Base-by-base conservation (phyloP, 2,797 vertebrate species). In the Gallinago solitaria region DNA sequence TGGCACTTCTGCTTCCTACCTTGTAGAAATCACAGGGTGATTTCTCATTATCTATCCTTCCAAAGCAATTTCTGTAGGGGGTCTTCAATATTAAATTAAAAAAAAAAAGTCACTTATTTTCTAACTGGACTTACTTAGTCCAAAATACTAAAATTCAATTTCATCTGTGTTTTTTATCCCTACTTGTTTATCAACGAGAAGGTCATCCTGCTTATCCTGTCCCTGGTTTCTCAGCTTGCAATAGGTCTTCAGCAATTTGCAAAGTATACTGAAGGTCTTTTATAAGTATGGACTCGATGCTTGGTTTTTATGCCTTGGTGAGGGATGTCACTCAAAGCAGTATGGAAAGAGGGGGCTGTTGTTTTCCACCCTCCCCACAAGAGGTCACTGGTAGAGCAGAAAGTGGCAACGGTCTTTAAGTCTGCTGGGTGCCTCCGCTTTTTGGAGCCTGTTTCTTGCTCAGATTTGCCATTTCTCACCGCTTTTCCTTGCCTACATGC, bases 381-480 rank as follows among this genome's bases (percentile, higher is more conserved):
- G 94, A 93, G 94, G 89, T 68, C 84, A 74, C 39, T 88, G 67
- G 43, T 47, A 24, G 51, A 91, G 80, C 76, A 78, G 76, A 78
- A 68, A 74, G 61, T 9, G 21, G 25, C 28, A 12, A 5, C 1
- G 28, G 21, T 25, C 28, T 54, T 23, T 4, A 13, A 32, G 25
- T 0, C 0, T 0, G 1, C 25, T 30, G 60, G 4, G 24, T 20
- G 17, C 24, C 18, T 37, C 23, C 11, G 1, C 15, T 33, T 50
- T 20, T 32, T 33, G 56, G 61, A 50, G 39, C 28, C 17, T 12
- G 19, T 23, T 15, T 48, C 16, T 16, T 82, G 20, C 61, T 69
- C 9, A 7, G 45, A 8, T 48, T 89, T 86, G 56, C 14, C 2
- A 4, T 53, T 77, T 68, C 21, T 61, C 4, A 5, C 25, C 18